These are phyloP conservation scores for Orthonyx spaldingii DNA, from an alignment of 2,113 vertebrate species.

Conservation along the genomic window DNA sequence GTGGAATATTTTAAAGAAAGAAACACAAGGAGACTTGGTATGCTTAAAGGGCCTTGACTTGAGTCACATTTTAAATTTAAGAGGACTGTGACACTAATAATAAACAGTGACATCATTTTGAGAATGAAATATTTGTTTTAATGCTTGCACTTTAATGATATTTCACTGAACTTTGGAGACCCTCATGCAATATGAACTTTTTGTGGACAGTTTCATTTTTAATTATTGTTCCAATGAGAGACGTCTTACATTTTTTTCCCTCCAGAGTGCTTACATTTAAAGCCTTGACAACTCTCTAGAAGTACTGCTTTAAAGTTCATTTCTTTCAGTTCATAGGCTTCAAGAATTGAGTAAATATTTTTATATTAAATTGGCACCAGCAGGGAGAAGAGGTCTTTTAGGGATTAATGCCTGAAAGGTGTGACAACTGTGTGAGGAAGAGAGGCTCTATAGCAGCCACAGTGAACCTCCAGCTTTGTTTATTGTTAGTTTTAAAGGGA, in stretches of 20 bases:
- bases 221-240: conserved; percentile 59
- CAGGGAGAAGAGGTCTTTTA: conserved; percentile 16
- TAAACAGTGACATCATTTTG: neutral
- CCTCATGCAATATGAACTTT: conserved; percentile 24
- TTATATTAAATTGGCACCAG: conserved; percentile 32
- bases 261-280: conserved; percentile 51
- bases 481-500: neutral
- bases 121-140: conserved; percentile 20
- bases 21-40: neutral
- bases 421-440: neutral
- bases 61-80: neutral
- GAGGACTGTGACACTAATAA: neutral
- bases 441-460: neutral
- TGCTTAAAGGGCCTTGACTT: neutral
- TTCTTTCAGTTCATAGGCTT: conserved; percentile 55
- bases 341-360: conserved; percentile 67
- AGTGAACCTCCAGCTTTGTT: neutral
- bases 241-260: conserved; percentile 50
- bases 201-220: conserved; percentile 56
- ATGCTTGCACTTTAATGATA: neutral
- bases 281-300: conserved; percentile 46
- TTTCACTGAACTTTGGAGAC: conserved; percentile 56
- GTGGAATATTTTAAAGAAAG: neutral
- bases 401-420: conserved; percentile 47
- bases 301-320: conserved; percentile 64